Evolutionary conservation across 2,797 vertebrate species (phyloP).

Genomic region (Macropus fuliginosus): DNA sequence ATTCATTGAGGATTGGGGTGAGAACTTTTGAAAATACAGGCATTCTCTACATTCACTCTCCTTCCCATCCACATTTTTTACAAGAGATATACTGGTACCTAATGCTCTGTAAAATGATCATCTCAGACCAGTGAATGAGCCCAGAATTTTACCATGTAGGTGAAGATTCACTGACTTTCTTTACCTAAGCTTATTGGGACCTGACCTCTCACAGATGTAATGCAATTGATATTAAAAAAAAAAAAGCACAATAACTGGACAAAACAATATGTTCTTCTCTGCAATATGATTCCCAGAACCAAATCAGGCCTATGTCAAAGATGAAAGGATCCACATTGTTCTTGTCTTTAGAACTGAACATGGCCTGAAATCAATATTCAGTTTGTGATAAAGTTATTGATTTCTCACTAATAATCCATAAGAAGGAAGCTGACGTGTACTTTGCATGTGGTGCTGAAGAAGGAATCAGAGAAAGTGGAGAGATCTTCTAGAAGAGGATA

Average conservation of each 20-base stretch:
- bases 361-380: slow-evolving; percentile 26
- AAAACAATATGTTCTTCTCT: not conserved
- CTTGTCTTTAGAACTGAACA: not conserved
- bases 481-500: not conserved
- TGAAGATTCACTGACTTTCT: not conserved
- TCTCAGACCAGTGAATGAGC: not conserved
- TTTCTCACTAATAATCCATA: not conserved
- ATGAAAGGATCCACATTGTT: not conserved
- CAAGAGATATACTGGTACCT: not conserved
- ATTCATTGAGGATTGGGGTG: slow-evolving; percentile 51
- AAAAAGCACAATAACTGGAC: not conserved
- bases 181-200: not conserved
- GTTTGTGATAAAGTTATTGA: not conserved
- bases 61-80: not conserved
- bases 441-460: not conserved
- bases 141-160: not conserved
- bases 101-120: not conserved
- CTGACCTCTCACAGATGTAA: not conserved
- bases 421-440: not conserved
- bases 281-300: not conserved
- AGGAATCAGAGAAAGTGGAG: not conserved
- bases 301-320: fast-evolving
- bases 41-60: slow-evolving; percentile 2
- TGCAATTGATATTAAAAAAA: not conserved
- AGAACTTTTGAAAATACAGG: slow-evolving; percentile 39